These are phyloP conservation scores for Luehdorfia chinensis DNA, from an alignment of 1,140 invertebrate species.

Conservation along the genomic window DNA sequence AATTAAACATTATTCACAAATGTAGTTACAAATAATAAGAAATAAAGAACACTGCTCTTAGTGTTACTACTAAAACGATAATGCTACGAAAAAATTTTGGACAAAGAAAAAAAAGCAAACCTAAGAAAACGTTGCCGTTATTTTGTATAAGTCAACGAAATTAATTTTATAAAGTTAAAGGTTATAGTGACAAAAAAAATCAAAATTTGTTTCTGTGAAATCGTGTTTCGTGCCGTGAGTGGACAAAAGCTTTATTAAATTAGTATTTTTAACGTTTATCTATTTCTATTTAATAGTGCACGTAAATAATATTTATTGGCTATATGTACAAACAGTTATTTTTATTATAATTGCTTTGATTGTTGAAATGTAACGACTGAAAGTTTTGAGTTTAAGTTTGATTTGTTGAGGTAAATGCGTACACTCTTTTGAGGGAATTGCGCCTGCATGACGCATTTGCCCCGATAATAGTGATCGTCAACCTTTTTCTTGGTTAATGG, in stretches of 20 bases:
- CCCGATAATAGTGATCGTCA: not conserved
- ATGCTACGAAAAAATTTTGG: slow-evolving; percentile 13
- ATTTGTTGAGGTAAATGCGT: no score
- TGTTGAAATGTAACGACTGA: no score
- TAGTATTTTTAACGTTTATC: no score
- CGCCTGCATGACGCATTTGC: not conserved
- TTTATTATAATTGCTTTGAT: no score
- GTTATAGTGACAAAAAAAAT: slow-evolving; percentile 14
- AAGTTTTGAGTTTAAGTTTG: no score
- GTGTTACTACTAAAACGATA: slow-evolving; percentile 17
- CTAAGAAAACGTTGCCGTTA: slow-evolving; percentile 17
- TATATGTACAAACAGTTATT: not conserved
- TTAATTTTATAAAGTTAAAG: slow-evolving; percentile 18
- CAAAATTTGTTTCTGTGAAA: slow-evolving; percentile 10
- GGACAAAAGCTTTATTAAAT: no score
- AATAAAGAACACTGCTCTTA: slow-evolving; percentile 16
- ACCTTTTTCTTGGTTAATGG: slow-evolving; percentile 14
- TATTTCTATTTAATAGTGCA: no score
- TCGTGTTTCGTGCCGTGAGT: no score
- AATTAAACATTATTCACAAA: no score
- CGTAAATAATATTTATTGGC: no score
- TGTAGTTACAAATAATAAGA: no score
- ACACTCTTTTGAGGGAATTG: no score
- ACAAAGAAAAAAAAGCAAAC: slow-evolving; percentile 15
- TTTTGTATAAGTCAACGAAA: slow-evolving; percentile 13